Conservation (phyloP, 2,888 invertebrate genomes). For the Lepidocyrtoides sp. region DNA sequence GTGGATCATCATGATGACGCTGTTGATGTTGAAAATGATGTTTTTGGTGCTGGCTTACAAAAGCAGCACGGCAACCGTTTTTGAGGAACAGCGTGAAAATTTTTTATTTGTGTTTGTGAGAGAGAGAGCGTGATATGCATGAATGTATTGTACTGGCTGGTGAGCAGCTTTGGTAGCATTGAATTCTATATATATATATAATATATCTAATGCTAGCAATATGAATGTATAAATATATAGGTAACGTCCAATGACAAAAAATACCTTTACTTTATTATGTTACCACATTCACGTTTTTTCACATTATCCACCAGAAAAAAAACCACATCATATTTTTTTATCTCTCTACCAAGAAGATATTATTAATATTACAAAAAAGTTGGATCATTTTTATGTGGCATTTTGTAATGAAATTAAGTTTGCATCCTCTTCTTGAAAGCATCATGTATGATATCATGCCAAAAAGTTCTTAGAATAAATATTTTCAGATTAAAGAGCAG, state of each 20-base stretch:
- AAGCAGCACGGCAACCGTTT: neutral
- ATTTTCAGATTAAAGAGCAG: neutral
- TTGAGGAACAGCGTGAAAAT: neutral
- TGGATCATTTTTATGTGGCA: neutral
- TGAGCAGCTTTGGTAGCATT: too few relatives aligned
- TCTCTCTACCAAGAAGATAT: neutral
- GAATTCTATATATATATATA: too few relatives aligned
- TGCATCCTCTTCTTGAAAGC: neutral
- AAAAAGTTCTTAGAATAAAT: neutral
- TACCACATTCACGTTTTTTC: neutral
- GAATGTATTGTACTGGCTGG: too few relatives aligned
- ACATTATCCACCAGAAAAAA: neutral
- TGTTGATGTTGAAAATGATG: neutral
- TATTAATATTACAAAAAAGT: too few relatives aligned
- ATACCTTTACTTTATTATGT: neutral
- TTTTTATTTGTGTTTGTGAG: neutral
- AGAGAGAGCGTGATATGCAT: neutral
- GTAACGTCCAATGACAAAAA: neutral
- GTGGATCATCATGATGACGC: slow-evolving; percentile 12
- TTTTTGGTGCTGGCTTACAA: neutral
- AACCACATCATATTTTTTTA: neutral
- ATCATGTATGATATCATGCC: neutral
- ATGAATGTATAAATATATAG: neutral
- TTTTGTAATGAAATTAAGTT: neutral
- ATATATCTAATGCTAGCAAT: too few relatives aligned